phyloP scores from a whole-genome alignment of 2,888 invertebrate species.

The Lycia hirtaria region DNA sequence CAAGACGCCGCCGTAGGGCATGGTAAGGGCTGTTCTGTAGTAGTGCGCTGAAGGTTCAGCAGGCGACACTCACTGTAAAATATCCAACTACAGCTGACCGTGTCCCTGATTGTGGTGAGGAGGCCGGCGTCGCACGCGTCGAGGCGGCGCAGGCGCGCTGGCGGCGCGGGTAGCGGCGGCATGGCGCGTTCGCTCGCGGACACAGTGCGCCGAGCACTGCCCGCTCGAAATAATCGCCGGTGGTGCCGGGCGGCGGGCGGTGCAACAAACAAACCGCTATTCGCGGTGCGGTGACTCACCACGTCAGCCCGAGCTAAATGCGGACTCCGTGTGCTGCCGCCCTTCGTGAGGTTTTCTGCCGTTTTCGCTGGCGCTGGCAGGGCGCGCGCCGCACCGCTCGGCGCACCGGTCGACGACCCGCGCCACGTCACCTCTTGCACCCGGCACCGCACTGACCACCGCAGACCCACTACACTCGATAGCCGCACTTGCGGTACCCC shows the following conservation, averaged over 20 bases:
- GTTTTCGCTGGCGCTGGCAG: constrained; percentile 77
- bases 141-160: constrained; percentile 72
- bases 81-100: constrained; percentile 90
- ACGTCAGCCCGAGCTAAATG: constrained; percentile 83
- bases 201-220: constrained; percentile 77
- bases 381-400: constrained; percentile 56
- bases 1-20: constrained; percentile 50
- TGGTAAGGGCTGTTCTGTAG: constrained; percentile 48
- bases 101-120: constrained; percentile 87
- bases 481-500: constrained; percentile 20
- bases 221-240: constrained; percentile 77
- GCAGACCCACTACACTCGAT: constrained; percentile 34
- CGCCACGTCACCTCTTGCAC: constrained; percentile 75
- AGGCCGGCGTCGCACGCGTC: constrained; percentile 76
- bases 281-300: constrained; percentile 82
- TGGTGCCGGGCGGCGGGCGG: constrained; percentile 71
- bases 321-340: constrained; percentile 82
- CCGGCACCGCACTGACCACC: constrained; percentile 58
- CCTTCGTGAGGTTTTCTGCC: constrained; percentile 83
- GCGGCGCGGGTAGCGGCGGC: constrained; percentile 79
- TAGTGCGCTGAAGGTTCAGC: constrained; percentile 39
- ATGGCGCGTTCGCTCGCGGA: constrained; percentile 74
- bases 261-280: constrained; percentile 84
- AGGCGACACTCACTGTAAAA: constrained; percentile 88
- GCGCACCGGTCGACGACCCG: constrained; percentile 80